These are phyloP conservation scores for Antechinus stuartii DNA, from an alignment of 2,113 vertebrate genomes.

Conservation along the genomic window DNA sequence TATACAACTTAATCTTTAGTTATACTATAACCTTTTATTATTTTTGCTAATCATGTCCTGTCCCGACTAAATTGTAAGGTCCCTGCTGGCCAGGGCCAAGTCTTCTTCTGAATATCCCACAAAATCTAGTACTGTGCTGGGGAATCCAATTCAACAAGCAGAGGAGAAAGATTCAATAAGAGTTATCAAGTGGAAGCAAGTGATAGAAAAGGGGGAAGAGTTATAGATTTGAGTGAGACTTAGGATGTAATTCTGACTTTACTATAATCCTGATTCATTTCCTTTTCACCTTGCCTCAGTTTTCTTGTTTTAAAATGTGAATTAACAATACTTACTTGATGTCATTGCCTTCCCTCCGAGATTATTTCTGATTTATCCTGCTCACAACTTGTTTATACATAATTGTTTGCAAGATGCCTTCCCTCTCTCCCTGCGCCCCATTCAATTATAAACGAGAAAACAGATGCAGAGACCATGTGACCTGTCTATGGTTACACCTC, in stretches of 20 bases:
- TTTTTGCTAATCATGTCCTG: too few species aligned
- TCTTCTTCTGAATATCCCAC: background rate
- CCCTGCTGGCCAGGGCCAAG: background rate
- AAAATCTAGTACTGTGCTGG: background rate
- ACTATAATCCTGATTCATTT: background rate
- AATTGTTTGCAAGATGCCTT: background rate
- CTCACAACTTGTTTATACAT: background rate
- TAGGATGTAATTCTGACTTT: background rate
- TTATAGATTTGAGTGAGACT: background rate
- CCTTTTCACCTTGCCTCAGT: background rate
- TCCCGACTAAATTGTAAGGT: fast-evolving
- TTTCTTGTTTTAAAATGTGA: background rate
- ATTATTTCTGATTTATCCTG: background rate
- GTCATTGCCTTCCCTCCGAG: background rate
- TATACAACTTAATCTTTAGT: background rate
- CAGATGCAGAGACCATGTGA: background rate
- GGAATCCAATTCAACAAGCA: background rate
- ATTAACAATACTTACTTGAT: background rate
- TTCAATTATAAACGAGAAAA: background rate
- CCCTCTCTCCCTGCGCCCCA: background rate
- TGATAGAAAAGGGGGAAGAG: background rate
- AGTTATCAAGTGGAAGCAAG: background rate
- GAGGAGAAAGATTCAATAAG: background rate
- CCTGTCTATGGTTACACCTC: background rate
- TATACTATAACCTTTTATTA: background rate